These are phyloP conservation scores for Leptopilina boulardi DNA, from an alignment of 1,140 invertebrate genomes.

Conservation along the genomic window DNA sequence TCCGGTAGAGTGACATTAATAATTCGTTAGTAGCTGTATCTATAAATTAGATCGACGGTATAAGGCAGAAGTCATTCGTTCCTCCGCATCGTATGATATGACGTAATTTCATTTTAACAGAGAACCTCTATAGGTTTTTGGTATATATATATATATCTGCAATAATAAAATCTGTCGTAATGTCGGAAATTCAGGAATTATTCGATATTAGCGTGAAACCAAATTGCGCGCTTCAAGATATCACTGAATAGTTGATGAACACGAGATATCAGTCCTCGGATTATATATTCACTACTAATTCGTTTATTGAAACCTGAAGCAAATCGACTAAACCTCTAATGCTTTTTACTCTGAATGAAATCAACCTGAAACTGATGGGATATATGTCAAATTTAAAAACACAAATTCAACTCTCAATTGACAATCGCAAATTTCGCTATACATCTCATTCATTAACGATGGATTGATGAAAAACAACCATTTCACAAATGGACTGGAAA, in stretches of 20 bases:
- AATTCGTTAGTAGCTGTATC: constrained; percentile 7
- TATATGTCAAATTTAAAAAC: neutral
- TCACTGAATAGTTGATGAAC: constrained; percentile 65
- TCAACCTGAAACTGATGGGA: neutral
- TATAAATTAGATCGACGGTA: constrained; percentile 36
- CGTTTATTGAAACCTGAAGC: constrained; percentile 67
- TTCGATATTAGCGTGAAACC: constrained; percentile 54
- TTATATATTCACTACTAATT: constrained; percentile 64
- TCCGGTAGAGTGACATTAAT: constrained; percentile 25
- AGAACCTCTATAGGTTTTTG: neutral
- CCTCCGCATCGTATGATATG: constrained; percentile 50
- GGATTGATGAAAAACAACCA: too few species aligned
- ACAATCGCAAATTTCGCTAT: neutral
- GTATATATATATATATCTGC: neutral
- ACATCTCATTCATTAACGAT: constrained; percentile 6
- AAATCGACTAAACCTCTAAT: constrained; percentile 54
- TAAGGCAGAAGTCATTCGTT: constrained; percentile 44
- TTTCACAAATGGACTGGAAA: too few species aligned
- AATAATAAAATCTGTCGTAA: constrained; percentile 55
- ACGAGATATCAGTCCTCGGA: constrained; percentile 55
- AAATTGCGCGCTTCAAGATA: constrained; percentile 56
- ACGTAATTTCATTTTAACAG: constrained; percentile 59
- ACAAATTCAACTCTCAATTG: neutral
- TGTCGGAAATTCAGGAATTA: constrained; percentile 63
- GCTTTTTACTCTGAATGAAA: constrained; percentile 17